These are phyloP conservation scores for Drosophila malerkotliana DNA, from an alignment of 1,140 invertebrate species.

Conservation along the genomic window DNA sequence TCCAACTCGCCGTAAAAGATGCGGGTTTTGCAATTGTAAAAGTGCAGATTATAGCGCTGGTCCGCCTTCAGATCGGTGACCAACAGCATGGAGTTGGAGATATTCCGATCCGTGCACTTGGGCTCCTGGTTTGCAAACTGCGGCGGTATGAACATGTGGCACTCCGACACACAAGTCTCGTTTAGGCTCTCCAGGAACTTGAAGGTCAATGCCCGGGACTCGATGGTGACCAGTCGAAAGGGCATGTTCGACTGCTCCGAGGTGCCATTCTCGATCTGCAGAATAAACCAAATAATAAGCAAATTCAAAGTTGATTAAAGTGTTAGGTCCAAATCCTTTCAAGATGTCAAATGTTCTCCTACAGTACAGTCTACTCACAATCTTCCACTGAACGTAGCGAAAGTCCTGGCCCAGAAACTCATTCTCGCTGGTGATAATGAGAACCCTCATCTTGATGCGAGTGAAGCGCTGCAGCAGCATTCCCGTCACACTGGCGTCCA, in stretches of 20 bases:
- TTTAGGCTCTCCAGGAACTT: slow-evolving; percentile 77
- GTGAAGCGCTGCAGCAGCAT: slow-evolving; percentile 71
- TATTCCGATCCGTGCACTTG: slow-evolving; percentile 65
- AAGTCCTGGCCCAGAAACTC: slow-evolving; percentile 78
- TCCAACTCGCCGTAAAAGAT: slow-evolving; percentile 78
- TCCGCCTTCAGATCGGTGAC: slow-evolving; percentile 63
- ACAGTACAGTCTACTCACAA: slow-evolving; percentile 82
- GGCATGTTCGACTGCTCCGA: slow-evolving; percentile 71
- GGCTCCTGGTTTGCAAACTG: slow-evolving; percentile 58
- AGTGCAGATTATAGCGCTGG: slow-evolving; percentile 66
- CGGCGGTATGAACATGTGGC: slow-evolving; percentile 63
- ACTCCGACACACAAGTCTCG: slow-evolving; percentile 73
- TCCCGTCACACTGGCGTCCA: slow-evolving; percentile 76
- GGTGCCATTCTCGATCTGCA: slow-evolving; percentile 77
- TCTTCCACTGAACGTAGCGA: slow-evolving; percentile 83
- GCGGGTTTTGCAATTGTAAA: slow-evolving; percentile 71
- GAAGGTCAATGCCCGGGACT: slow-evolving; percentile 71
- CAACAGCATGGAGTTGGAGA: slow-evolving; percentile 68
- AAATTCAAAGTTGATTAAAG: slow-evolving; percentile 12
- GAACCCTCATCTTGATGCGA: slow-evolving; percentile 75
- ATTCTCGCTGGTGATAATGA: slow-evolving; percentile 78
- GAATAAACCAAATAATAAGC: neutral
- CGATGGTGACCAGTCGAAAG: slow-evolving; percentile 68
- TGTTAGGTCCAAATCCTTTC: neutral
- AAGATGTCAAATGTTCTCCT: slow-evolving; percentile 27